A percentile compares a stretch with the other conserved stretches of the same genome.
phyloP scores from a whole-genome alignment of 2,113 vertebrate species.

The Hemiscyllium ocellatum region DNA sequence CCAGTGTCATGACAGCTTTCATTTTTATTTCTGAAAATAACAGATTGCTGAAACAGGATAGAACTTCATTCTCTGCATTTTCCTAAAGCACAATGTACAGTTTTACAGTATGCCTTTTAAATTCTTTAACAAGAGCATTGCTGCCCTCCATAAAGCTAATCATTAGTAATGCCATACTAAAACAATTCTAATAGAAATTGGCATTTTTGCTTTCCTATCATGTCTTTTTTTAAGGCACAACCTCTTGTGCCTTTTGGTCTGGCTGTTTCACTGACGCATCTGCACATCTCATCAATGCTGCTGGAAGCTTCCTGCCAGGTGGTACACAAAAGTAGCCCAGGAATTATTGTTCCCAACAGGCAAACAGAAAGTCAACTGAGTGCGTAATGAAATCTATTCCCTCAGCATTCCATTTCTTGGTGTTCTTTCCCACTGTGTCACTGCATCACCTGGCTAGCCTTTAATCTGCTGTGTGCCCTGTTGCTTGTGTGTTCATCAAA shows the following conservation, averaged over 20 bases:
- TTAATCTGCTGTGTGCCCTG: not conserved
- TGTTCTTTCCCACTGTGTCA: not conserved
- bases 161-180: not conserved
- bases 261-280: not conserved
- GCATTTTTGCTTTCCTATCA: not conserved
- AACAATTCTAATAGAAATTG: not conserved
- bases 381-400: not conserved
- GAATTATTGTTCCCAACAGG: not conserved
- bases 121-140: not conserved
- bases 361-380: not conserved
- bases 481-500: slow-evolving; percentile 21
- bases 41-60: not conserved
- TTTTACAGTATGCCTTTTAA: not conserved
- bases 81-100: not conserved
- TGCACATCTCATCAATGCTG: not conserved
- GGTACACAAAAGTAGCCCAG: not conserved
- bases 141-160: not conserved
- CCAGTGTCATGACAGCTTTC: not conserved
- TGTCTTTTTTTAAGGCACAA: not conserved
- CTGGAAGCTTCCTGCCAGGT: not conserved
- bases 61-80: not conserved
- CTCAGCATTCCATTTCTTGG: not conserved
- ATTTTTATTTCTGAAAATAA: not conserved
- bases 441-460: slow-evolving; percentile 15
- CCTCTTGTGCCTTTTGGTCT: not conserved